phyloP scores from a whole-genome alignment of 2,888 invertebrate species.

The Anagyrus pseudococci region DNA sequence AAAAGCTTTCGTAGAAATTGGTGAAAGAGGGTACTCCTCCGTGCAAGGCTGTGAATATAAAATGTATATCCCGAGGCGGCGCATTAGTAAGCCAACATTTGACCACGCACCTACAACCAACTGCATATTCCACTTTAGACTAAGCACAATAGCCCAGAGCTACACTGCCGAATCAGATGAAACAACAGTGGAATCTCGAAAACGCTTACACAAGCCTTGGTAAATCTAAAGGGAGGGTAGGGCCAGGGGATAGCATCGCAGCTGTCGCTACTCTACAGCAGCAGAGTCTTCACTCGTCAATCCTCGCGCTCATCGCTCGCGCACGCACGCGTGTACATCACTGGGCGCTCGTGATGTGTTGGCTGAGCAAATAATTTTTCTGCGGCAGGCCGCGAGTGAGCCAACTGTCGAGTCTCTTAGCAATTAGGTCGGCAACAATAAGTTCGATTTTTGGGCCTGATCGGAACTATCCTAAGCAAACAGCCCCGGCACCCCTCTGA shows the following conservation, averaged over 20 bases:
- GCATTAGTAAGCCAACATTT: no score
- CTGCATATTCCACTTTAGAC: no score
- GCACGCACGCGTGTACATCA: constrained; percentile 34
- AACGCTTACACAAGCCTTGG: neutral
- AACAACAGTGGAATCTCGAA: constrained; percentile 7
- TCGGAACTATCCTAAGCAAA: constrained; percentile 34
- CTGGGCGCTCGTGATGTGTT: constrained; percentile 27
- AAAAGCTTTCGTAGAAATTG: no score
- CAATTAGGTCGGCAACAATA: no score
- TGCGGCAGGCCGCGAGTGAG: constrained; percentile 6
- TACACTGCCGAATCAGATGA: constrained; percentile 22
- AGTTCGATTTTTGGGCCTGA: no score
- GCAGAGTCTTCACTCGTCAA: constrained; percentile 12
- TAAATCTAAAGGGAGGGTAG: no score
- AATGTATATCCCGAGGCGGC: no score
- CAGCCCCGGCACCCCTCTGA: neutral
- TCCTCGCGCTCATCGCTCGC: neutral
- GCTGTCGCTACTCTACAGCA: constrained; percentile 8
- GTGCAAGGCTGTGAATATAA: no score
- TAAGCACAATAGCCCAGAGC: neutral
- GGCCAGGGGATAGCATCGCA: no score
- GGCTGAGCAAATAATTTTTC: constrained; percentile 26
- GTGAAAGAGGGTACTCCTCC: no score
- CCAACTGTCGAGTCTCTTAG: constrained; percentile 31
- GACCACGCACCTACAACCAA: no score